phyloP scores from a whole-genome alignment of 2,888 invertebrate species.

The Eristalis tenax region DNA sequence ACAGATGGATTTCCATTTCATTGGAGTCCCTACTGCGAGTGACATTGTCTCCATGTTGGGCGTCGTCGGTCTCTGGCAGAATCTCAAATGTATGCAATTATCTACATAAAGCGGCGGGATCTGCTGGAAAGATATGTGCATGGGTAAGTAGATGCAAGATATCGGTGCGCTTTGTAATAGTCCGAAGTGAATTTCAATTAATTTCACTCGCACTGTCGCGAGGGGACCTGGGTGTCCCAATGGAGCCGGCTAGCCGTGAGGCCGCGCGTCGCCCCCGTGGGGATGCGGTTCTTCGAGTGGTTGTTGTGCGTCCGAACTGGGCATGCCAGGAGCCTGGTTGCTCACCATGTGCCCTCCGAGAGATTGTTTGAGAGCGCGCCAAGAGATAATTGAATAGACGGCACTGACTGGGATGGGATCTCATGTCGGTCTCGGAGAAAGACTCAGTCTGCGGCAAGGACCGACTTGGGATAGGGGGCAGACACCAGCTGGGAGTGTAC shows the following conservation, averaged over 20 bases:
- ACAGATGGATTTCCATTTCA: neutral
- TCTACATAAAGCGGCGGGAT: slow-evolving; percentile 20
- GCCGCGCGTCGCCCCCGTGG: neutral
- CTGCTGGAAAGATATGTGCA: slow-evolving; percentile 44
- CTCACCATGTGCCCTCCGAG: neutral
- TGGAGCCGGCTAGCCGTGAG: neutral
- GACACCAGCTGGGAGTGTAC: too few relatives aligned
- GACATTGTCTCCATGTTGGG: slow-evolving; percentile 34
- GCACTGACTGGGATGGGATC: too few relatives aligned
- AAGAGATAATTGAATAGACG: neutral
- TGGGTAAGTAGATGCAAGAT: slow-evolving; percentile 66
- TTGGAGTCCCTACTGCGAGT: slow-evolving; percentile 26
- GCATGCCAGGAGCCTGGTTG: too few relatives aligned
- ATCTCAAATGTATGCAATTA: slow-evolving; percentile 62
- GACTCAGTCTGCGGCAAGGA: too few relatives aligned
- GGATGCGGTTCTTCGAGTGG: neutral
- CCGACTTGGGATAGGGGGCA: too few relatives aligned
- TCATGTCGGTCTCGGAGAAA: too few relatives aligned
- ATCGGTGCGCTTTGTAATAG: slow-evolving; percentile 40
- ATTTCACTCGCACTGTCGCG: slow-evolving; percentile 39
- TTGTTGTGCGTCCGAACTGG: too few relatives aligned
- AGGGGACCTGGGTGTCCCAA: slow-evolving; percentile 1
- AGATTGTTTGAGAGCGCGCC: neutral
- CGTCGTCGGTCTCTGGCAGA: neutral
- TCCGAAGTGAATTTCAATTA: slow-evolving; percentile 67